A percentile compares a stretch with the other conserved stretches of the same genome.
Conservation (phyloP, 2,888 invertebrate species). For the Ichneumoninae sp. region DNA sequence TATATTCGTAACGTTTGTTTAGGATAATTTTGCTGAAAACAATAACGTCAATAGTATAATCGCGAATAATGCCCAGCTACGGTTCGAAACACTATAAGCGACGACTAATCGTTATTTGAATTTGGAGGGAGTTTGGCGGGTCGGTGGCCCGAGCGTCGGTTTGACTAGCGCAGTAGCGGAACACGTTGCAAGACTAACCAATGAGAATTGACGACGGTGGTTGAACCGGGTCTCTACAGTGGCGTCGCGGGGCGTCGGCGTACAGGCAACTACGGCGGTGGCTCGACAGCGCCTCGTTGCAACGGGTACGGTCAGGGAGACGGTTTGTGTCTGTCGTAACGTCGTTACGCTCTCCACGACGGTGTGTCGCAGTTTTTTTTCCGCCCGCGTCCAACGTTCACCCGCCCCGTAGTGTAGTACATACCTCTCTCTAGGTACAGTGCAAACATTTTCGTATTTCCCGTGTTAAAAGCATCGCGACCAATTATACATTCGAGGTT, state of each 20-base stretch:
- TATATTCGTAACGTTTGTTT: background rate
- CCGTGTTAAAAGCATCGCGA: slow-evolving; percentile 48
- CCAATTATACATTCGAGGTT: slow-evolving; percentile 5
- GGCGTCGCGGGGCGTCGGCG: slow-evolving; percentile 67
- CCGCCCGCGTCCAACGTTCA: slow-evolving; percentile 16
- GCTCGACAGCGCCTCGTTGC: slow-evolving; percentile 66
- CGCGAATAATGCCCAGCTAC: background rate
- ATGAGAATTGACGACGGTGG: slow-evolving; percentile 43
- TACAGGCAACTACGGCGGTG: slow-evolving; percentile 60
- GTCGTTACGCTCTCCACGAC: slow-evolving; percentile 53
- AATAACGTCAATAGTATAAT: background rate
- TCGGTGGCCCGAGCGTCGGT: background rate
- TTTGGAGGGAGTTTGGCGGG: background rate
- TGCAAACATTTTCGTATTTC: slow-evolving; percentile 77
- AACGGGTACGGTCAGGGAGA: slow-evolving; percentile 61
- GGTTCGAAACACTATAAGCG: background rate
- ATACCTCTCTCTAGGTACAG: slow-evolving; percentile 76
- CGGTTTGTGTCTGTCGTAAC: slow-evolving; percentile 74
- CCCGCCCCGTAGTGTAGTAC: slow-evolving; percentile 34
- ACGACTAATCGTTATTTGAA: background rate
- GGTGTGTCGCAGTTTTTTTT: slow-evolving; percentile 77
- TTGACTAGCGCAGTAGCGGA: slow-evolving; percentile 60
- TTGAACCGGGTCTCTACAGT: slow-evolving; percentile 57
- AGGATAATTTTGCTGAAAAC: background rate
- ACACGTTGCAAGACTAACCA: slow-evolving; percentile 40